phyloP scores from a whole-genome alignment of 2,888 invertebrate genomes.

The Euzophera pinguis region DNA sequence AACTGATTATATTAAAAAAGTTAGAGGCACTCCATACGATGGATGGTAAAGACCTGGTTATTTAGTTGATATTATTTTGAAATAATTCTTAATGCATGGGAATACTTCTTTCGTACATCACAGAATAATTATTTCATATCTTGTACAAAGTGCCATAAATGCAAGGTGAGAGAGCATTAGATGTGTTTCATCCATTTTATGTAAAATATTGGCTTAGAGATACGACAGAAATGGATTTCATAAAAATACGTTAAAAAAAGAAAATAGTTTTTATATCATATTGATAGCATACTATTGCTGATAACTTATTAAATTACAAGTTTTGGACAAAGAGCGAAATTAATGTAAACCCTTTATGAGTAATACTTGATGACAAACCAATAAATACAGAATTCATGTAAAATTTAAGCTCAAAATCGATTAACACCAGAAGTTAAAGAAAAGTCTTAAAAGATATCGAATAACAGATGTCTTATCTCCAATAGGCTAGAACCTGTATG shows the following conservation, averaged over 20 bases:
- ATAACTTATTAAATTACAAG: neutral
- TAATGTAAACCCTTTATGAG: too few relatives aligned
- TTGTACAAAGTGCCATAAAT: slow-evolving; percentile 16
- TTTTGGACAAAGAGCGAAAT: too few relatives aligned
- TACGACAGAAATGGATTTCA: neutral
- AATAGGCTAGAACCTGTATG: slow-evolving; percentile 6
- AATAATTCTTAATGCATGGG: too few relatives aligned
- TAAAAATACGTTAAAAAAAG: neutral
- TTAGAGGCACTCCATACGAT: too few relatives aligned
- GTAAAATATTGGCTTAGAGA: neutral
- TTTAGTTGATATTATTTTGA: too few relatives aligned
- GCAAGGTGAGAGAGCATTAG: slow-evolving; percentile 6
- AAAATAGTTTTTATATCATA: too few relatives aligned
- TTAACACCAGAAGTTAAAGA: neutral
- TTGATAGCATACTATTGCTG: neutral
- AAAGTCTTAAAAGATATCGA: neutral
- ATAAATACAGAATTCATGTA: neutral
- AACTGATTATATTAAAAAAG: too few relatives aligned
- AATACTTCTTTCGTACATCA: neutral
- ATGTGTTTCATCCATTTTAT: neutral
- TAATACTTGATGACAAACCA: neutral
- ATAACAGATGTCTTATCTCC: slow-evolving; percentile 3
- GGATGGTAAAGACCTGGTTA: too few relatives aligned
- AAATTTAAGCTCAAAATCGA: neutral
- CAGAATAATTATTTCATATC: slow-evolving; percentile 12